A percentile compares a stretch with the other conserved stretches of the same genome.
These are phyloP conservation scores for Scrobipalpa costella DNA, from an alignment of 2,888 invertebrate genomes.

Conservation along the genomic window DNA sequence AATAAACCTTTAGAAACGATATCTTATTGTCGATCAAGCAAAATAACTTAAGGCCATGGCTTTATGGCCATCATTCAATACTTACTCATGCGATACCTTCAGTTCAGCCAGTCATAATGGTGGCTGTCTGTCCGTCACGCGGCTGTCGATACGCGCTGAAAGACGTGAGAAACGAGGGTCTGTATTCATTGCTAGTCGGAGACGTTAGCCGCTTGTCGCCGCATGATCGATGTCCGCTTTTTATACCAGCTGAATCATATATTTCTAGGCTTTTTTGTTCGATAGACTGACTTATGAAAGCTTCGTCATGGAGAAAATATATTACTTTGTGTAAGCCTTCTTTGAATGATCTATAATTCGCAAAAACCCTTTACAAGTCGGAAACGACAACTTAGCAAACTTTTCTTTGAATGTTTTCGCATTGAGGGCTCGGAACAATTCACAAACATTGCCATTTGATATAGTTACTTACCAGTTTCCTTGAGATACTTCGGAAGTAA, in stretches of 20 bases:
- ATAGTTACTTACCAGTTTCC: neutral
- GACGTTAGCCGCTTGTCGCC: too few species aligned
- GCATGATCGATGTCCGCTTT: slow-evolving; percentile 29
- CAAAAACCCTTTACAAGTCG: too few species aligned
- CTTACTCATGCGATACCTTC: neutral
- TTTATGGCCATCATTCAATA: neutral
- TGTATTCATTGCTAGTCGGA: too few species aligned
- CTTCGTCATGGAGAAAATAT: slow-evolving; percentile 27
- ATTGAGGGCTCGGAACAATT: neutral
- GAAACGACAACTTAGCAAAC: neutral
- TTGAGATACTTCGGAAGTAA: neutral
- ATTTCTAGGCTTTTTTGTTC: slow-evolving; percentile 31
- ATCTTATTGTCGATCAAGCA: too few species aligned
- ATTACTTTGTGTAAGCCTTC: slow-evolving; percentile 22
- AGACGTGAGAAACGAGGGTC: slow-evolving; percentile 9
- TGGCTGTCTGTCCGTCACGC: neutral
- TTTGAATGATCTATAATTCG: slow-evolving; percentile 23
- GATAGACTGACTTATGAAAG: slow-evolving; percentile 32
- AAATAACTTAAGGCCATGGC: too few species aligned
- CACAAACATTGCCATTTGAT: neutral
- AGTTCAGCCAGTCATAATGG: neutral
- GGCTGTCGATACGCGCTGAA: neutral
- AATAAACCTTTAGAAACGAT: too few species aligned
- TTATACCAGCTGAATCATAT: slow-evolving; percentile 30
- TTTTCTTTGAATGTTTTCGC: neutral